Percentiles rank a stretch among this genome's conserved stretches.
Conservation (phyloP, 2,797 vertebrate species). For the Tauraco hartlaubi region DNA sequence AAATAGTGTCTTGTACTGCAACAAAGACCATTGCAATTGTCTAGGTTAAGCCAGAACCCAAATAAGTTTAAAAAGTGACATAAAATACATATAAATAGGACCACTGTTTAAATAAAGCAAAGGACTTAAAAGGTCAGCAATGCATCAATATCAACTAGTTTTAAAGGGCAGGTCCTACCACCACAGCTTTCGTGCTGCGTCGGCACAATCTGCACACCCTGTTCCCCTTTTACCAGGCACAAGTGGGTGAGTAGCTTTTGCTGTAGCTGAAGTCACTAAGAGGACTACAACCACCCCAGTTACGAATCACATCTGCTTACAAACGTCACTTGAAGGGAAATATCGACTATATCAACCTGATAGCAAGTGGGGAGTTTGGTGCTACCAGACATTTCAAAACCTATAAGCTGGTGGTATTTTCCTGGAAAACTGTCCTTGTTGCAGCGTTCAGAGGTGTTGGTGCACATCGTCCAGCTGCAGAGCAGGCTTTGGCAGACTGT, state of each 20-base stretch:
- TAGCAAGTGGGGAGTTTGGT: not conserved
- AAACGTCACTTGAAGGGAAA: not conserved
- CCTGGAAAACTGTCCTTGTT: not conserved
- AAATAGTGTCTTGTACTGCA: fast-evolving
- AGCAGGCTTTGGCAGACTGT: not conserved
- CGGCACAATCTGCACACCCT: not conserved
- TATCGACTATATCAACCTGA: not conserved
- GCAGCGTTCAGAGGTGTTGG: not conserved
- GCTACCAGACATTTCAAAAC: not conserved
- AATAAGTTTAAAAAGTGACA: fast-evolving
- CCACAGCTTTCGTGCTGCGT: not conserved
- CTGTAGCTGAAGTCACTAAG: not conserved
- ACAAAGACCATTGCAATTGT: not conserved
- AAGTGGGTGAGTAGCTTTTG: not conserved
- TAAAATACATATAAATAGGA: not conserved
- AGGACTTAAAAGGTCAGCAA: not conserved
- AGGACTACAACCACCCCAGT: not conserved
- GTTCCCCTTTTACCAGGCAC: not conserved
- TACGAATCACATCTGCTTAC: not conserved
- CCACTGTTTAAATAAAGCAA: not conserved
- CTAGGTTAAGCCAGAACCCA: not conserved
- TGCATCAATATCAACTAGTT: not conserved
- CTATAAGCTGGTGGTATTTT: not conserved
- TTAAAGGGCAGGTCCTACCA: not conserved
- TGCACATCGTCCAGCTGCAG: not conserved